Conservation (phyloP, 2,113 vertebrate genomes). For the Halcyon senegalensis region DNA sequence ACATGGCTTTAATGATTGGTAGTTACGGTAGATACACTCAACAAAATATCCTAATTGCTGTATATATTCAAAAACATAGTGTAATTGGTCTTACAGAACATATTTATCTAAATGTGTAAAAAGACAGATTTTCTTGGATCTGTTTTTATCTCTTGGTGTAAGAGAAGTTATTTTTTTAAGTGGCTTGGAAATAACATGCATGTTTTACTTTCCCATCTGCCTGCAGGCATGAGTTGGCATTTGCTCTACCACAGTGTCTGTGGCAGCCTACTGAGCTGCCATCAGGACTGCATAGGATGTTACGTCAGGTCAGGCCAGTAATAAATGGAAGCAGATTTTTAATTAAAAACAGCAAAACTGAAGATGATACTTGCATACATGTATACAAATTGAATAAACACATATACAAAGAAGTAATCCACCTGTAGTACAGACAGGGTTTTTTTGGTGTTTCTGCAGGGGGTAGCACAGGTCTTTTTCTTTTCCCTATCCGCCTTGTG, state of each 20-base stretch:
- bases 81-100: background rate
- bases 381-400: background rate
- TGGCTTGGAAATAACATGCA: conserved; percentile 29
- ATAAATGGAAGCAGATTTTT: conserved; percentile 38
- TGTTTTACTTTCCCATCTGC: conserved; percentile 55
- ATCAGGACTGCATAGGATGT: conserved; percentile 35
- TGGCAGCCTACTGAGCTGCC: conserved; percentile 48
- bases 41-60: conserved; percentile 6
- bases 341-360: conserved; percentile 32
- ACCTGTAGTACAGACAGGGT: background rate
- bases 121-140: conserved; percentile 4
- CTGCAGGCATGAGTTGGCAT: conserved; percentile 38
- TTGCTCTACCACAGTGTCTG: conserved; percentile 6
- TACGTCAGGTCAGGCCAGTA: conserved; percentile 3
- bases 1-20: background rate
- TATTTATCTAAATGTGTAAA: background rate
- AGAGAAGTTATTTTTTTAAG: conserved; percentile 15
- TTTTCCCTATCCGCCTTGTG: background rate
- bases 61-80: background rate
- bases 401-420: background rate
- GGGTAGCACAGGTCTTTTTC: background rate
- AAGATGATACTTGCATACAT: background rate
- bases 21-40: background rate
- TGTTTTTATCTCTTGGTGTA: conserved; percentile 2
- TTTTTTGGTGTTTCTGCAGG: background rate